Conservation (phyloP, 2,888 invertebrate species). For the Tenthredo distinguenda region DNA sequence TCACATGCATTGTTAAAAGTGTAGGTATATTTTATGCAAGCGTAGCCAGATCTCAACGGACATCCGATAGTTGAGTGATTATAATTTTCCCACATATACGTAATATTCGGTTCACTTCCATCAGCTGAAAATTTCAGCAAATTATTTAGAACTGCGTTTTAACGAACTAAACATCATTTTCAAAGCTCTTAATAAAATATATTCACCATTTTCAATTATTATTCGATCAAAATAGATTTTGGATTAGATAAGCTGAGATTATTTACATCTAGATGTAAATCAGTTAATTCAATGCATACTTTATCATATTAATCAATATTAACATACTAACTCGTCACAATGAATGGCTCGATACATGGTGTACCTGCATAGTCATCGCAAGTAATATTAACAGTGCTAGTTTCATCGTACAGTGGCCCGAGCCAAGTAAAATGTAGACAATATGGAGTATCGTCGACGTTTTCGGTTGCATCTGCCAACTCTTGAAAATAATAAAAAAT, state of each 20-base stretch:
- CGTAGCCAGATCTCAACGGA: constrained; percentile 60
- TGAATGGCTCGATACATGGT: constrained; percentile 62
- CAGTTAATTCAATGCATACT: neutral
- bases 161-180: neutral
- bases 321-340: constrained; percentile 57
- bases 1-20: constrained; percentile 65
- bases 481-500: constrained; percentile 6
- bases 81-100: constrained; percentile 62
- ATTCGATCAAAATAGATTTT: neutral
- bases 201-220: neutral
- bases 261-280: neutral
- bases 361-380: constrained; percentile 55
- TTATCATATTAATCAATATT: neutral
- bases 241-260: neutral
- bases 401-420: constrained; percentile 57
- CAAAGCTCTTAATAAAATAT: neutral
- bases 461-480: neutral
- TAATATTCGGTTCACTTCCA: constrained; percentile 59
- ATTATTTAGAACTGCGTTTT: neutral
- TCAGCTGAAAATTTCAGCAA: constrained; percentile 52
- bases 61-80: constrained; percentile 61
- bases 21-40: constrained; percentile 67
- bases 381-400: constrained; percentile 41
- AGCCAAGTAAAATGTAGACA: constrained; percentile 72
- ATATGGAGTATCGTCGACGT: constrained; percentile 43